Base-by-base conservation (phyloP, 2,888 invertebrate species). In the Stegana nigrithorax region DNA sequence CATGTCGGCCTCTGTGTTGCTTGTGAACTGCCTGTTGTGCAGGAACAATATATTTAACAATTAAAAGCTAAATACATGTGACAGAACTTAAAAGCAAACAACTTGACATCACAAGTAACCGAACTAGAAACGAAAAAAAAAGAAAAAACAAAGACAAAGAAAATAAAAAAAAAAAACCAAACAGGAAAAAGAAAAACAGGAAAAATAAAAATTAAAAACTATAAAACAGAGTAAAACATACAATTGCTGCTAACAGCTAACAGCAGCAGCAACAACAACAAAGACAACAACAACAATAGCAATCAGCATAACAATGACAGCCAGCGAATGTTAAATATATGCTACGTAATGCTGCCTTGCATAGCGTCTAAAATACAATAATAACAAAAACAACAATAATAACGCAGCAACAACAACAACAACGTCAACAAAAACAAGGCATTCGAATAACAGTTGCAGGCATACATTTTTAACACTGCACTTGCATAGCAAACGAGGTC, bases 41-140 rank as follows among this genome's bases (percentile, higher is more conserved):
- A 23, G 45, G 26, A 23, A 50, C 50, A 50, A 50, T 50, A 50
- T 26, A 50, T 50, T 25, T 25, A 50, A 50, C 50, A 50, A 50
- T 50, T 50, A 50, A 50, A 39, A 27, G 26, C 26, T 39, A 39
- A 39, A 39, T 39, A 39, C n/a, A 39, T 39, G 39, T 50, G 50
- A 50, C 50, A 50, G 50, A 6, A 14, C n/a, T 50, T 50, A 14
- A 50, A 50, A 23, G 23, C 26, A 50, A 50, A 26, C 50, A 50
- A 50, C 26, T 50, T 50, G 50, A 50, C 50, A 50, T 50, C n/a
- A n/a, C n/a, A 26, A 23, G 26, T 23, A 50, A 50, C n/a, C 26
- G 14, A 50, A 26, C 26, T 25, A 50, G 17, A 25, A 26, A n/a
- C 12, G 14, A 25, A 50, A 50, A 50, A 50, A 12, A 17, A 21